Percentiles rank a stretch among this genome's conserved stretches.
Conservation (phyloP, 2,113 vertebrate species). For the Cochlearius cochlearius region DNA sequence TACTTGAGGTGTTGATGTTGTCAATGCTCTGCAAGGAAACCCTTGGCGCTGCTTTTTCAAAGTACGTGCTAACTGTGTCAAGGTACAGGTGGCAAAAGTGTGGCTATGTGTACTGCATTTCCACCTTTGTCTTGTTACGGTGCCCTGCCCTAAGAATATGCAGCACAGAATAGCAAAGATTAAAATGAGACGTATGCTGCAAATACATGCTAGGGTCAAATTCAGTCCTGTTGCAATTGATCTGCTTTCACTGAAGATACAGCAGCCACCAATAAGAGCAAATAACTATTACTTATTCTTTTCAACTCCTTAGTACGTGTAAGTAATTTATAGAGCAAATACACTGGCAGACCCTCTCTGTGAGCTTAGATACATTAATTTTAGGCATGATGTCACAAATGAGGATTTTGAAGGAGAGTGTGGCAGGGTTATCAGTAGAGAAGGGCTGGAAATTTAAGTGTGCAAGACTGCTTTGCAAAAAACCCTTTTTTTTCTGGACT, state of each 20-base stretch:
- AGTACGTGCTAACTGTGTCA: not conserved
- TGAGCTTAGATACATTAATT: not conserved
- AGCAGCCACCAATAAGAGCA: not conserved
- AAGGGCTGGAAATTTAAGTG: not conserved
- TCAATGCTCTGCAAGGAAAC: not conserved
- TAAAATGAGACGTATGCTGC: not conserved
- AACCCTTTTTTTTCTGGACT: not conserved
- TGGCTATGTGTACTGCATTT: not conserved
- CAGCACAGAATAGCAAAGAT: not conserved
- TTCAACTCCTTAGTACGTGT: not conserved
- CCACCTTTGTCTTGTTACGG: not conserved
- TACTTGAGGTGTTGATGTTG: not conserved
- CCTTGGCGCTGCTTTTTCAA: not conserved
- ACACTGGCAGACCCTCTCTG: not conserved
- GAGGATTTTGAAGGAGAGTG: not conserved
- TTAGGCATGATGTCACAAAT: not conserved
- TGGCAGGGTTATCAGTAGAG: not conserved
- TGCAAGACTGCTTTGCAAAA: not conserved
- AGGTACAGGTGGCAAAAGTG: not conserved
- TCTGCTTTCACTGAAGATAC: not conserved
- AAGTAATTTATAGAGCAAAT: not conserved
- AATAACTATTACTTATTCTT: not conserved
- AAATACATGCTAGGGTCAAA: not conserved
- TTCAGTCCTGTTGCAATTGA: not conserved
- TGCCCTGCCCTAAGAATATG: not conserved